Percentiles rank a stretch among this genome's conserved stretches.
Conservation (phyloP, 1,140 invertebrate genomes). For the Riptortus pedestris region DNA sequence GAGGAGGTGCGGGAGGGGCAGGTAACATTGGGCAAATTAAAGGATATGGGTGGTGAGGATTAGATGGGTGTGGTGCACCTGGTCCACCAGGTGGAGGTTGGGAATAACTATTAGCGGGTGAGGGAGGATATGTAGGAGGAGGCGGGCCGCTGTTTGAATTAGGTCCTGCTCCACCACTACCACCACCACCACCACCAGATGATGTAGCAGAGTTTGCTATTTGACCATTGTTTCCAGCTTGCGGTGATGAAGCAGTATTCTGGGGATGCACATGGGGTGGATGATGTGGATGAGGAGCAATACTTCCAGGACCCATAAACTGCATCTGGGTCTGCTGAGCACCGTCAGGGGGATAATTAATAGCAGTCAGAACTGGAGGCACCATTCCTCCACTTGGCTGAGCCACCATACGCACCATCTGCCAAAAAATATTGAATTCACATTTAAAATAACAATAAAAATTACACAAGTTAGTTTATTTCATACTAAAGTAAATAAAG, state of each 20-base stretch:
- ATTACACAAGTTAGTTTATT: too few relatives aligned
- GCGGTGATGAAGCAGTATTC: slow-evolving; percentile 40
- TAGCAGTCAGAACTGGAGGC: slow-evolving; percentile 33
- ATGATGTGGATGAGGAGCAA: slow-evolving; percentile 41
- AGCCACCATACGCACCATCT: slow-evolving; percentile 46
- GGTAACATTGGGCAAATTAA: slow-evolving; percentile 49
- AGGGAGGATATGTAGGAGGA: slow-evolving; percentile 48
- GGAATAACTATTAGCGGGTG: slow-evolving; percentile 36
- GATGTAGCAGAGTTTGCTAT: slow-evolving; percentile 32
- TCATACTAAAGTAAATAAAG: too few relatives aligned
- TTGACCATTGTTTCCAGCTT: slow-evolving; percentile 14
- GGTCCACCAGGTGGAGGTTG: slow-evolving; percentile 39
- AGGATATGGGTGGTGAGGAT: slow-evolving; percentile 42
- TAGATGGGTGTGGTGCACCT: slow-evolving; percentile 30
- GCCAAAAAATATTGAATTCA: slow-evolving; percentile 31
- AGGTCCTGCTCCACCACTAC: slow-evolving; percentile 10
- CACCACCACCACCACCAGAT: slow-evolving; percentile 35
- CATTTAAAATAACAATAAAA: too few relatives aligned
- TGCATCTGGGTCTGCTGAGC: slow-evolving; percentile 39
- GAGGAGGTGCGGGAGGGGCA: slow-evolving; percentile 43
- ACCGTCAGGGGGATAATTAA: slow-evolving; percentile 46
- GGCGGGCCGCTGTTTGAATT: slow-evolving; percentile 36
- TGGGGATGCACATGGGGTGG: slow-evolving; percentile 48
- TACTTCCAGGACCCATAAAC: slow-evolving; percentile 44
- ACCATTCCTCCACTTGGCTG: slow-evolving; percentile 34